phyloP scores from a whole-genome alignment of 2,888 invertebrate species.

The Acleris laterana region DNA sequence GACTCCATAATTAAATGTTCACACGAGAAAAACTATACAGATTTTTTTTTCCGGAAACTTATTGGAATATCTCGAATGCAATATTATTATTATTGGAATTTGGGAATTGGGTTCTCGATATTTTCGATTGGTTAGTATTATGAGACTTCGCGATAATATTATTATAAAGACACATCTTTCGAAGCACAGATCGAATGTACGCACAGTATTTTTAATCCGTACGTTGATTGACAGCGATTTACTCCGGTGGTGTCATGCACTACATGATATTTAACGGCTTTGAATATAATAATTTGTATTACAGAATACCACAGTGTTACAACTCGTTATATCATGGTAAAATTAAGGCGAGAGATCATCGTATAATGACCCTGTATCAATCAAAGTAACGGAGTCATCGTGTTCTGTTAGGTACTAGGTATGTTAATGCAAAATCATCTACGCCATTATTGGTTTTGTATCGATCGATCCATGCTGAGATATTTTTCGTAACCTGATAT shows the following conservation, averaged over 20 bases:
- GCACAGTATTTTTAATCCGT: conserved; percentile 1
- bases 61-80: no score
- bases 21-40: no score
- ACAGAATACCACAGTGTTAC: conserved; percentile 8
- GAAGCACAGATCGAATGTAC: no score
- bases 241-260: conserved; percentile 21
- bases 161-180: no score
- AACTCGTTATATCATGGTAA: conserved; percentile 28
- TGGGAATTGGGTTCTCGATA: no score
- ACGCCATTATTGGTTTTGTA: not conserved
- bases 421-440: conserved; percentile 28
- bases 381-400: conserved; percentile 27
- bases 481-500: conserved; percentile 21
- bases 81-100: no score
- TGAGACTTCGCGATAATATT: no score
- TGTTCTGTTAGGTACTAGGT: conserved; percentile 20
- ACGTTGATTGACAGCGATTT: conserved; percentile 27
- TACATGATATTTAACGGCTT: conserved; percentile 15
- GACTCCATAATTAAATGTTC: not conserved
- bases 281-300: conserved; percentile 2
- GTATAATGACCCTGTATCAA: conserved; percentile 11
- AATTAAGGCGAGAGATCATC: conserved; percentile 16
- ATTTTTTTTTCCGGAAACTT: no score
- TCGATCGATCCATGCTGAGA: conserved; percentile 23
- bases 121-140: no score